Conservation (phyloP, 1,140 invertebrate species). For the Brachionus calyciflorus region DNA sequence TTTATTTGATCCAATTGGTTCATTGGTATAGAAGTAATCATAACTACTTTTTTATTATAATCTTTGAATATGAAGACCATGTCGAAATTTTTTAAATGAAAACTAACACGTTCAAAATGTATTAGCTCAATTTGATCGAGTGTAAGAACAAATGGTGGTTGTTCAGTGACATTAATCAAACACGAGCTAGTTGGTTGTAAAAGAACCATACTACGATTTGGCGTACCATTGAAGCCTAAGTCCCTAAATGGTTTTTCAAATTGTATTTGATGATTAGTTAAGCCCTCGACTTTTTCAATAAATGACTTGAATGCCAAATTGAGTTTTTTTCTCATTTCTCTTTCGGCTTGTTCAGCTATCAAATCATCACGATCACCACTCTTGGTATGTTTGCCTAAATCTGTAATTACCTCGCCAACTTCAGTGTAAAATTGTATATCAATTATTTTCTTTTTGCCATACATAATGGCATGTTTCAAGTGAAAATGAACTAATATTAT, state of each 20-base stretch:
- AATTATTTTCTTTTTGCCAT: slow-evolving; percentile 97
- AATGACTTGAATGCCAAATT: slow-evolving; percentile 97
- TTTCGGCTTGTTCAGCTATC: slow-evolving; percentile 93
- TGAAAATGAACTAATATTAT: slow-evolving; percentile 98
- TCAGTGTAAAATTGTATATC: slow-evolving; percentile 99
- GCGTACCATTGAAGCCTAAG: slow-evolving; percentile 94
- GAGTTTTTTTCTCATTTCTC: slow-evolving; percentile 89
- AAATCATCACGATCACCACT: slow-evolving; percentile 99
- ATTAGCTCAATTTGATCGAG: slow-evolving; percentile 95
- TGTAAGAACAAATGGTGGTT: slow-evolving; percentile 95
- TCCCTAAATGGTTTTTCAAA: slow-evolving; percentile 98
- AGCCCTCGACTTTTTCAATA: slow-evolving; percentile 90
- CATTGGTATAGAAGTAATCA: slow-evolving; percentile 98
- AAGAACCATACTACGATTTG: slow-evolving; percentile 88
- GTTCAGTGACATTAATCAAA: slow-evolving; percentile 93
- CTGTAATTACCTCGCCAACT: slow-evolving; percentile 98
- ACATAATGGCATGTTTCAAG: slow-evolving; percentile 92
- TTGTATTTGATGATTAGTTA: slow-evolving; percentile 86
- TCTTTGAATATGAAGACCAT: slow-evolving; percentile 99
- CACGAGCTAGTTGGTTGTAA: slow-evolving; percentile 94
- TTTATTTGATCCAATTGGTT: slow-evolving; percentile 97
- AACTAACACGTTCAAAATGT: slow-evolving; percentile 97
- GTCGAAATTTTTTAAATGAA: slow-evolving; percentile 98
- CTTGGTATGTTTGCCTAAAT: slow-evolving; percentile 97
- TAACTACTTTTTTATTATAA: slow-evolving; percentile 85